phyloP scores from a whole-genome alignment of 2,113 vertebrate species.

The Podarcis cretensis region DNA sequence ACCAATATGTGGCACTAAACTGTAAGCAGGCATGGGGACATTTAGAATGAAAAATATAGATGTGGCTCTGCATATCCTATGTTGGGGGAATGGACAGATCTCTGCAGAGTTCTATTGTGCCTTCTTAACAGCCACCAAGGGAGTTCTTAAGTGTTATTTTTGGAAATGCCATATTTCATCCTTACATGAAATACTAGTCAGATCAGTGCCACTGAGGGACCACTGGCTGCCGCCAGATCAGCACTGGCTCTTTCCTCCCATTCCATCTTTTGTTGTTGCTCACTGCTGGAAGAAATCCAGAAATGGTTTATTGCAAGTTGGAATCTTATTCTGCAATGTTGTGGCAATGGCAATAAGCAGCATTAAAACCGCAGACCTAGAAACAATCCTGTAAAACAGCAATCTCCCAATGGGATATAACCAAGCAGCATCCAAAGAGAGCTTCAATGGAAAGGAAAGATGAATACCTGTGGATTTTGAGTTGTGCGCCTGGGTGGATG shows the following conservation, averaged over 20 bases:
- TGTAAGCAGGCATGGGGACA: slow-evolving; percentile 10
- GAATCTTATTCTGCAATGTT: slow-evolving; percentile 35
- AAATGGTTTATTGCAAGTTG: slow-evolving; percentile 28
- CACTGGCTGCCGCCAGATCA: slow-evolving; percentile 30
- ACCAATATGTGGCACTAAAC: not conserved
- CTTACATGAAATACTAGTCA: slow-evolving; percentile 56
- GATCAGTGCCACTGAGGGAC: slow-evolving; percentile 48
- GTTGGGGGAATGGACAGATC: slow-evolving; percentile 27
- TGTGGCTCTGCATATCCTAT: slow-evolving; percentile 26
- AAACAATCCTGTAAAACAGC: slow-evolving; percentile 16
- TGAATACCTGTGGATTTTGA: slow-evolving; percentile 10
- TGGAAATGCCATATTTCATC: slow-evolving; percentile 59
- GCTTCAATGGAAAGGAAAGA: not conserved
- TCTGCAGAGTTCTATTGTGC: slow-evolving; percentile 47
- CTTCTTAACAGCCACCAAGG: slow-evolving; percentile 60
- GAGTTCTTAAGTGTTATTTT: slow-evolving; percentile 64
- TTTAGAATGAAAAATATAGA: slow-evolving; percentile 40
- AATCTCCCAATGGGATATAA: not conserved
- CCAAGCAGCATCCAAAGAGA: slow-evolving; percentile 4
- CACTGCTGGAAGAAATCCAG: slow-evolving; percentile 35
- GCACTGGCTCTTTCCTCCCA: slow-evolving; percentile 43
- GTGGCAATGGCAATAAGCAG: slow-evolving; percentile 39
- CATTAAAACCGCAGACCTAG: slow-evolving; percentile 44
- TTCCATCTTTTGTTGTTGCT: slow-evolving; percentile 12
- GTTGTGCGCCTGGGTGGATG: not conserved